Base-by-base conservation (phyloP, 2,888 invertebrate species). In the Mythimna vitellina region DNA sequence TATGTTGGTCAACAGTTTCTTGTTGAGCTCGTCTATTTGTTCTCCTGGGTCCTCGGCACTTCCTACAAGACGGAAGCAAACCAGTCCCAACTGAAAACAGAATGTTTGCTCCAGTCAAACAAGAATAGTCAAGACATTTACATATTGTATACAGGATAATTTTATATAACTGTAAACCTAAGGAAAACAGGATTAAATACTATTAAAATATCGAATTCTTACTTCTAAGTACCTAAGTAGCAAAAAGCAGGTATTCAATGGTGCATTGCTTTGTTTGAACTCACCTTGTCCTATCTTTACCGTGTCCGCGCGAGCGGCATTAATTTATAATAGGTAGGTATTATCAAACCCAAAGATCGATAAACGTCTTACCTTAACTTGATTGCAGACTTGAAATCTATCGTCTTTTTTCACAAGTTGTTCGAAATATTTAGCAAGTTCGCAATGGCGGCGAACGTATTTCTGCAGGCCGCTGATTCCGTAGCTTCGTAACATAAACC, bases 401-500 rank as follows among this genome's bases (percentile, higher is more conserved):
- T 97, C 96, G 93, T 99, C 99, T 87, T 97, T 97, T 85, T 96
- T 96, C 22, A 99, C 98, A 61, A 97, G 96, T 64, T 96, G 96
- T 92, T 99, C 99, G 92, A 99, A 99, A 83, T 97, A 97, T 93
- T 99, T 99, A 20, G 99, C 99, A 83, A 99, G 96, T 86, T 97
- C 97, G 87, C 98, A 98, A 91, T 99, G 99, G 92, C 98, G 98
- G 78, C 99, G 97, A 80, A 99, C 99, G 91, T 99, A 99, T 72
- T 97, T 97, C 92, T 99, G 99, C 63, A 99, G 96, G 0, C 99
- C 99, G 75, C 98, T 98, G 86, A 99, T 98, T 29, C 99, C 99
- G 90, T 99, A 99, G 88, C 97, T 98, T 80, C 99, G 96, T 87
- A 99, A 96, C 82, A 99, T 99, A 93, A 99, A 99, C 99, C 99